A percentile compares a stretch with the other conserved stretches of the same genome.
These are phyloP conservation scores for Danaus chrysippus DNA, from an alignment of 2,888 invertebrate species.

Conservation along the genomic window DNA sequence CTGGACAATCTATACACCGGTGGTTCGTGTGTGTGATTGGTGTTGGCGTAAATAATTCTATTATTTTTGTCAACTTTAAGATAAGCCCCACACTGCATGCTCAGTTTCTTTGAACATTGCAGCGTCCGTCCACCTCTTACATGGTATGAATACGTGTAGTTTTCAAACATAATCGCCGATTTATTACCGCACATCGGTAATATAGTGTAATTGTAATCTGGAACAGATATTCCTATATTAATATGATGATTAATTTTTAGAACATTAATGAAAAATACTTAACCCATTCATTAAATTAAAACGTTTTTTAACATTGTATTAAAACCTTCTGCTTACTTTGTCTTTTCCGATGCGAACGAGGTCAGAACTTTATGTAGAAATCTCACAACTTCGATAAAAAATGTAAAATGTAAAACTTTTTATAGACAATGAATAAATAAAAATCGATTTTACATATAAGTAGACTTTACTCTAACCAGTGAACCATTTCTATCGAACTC, in stretches of 20 bases:
- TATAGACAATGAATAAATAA: not conserved
- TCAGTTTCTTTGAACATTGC: conserved; percentile 26
- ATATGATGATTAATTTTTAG: not conserved
- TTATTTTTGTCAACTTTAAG: conserved; percentile 28
- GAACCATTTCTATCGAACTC: conserved; percentile 28
- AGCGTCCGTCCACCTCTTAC: conserved; percentile 24
- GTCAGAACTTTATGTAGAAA: no score
- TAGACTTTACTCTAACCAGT: conserved; percentile 18
- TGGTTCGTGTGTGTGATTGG: conserved; percentile 41
- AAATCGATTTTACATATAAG: not conserved
- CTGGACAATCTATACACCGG: conserved; percentile 25
- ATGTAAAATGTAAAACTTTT: not conserved
- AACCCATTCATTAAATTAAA: no score
- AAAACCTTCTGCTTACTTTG: no score
- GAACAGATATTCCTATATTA: conserved; percentile 7
- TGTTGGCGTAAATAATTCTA: conserved; percentile 20
- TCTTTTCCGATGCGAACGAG: no score
- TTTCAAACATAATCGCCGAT: conserved; percentile 27
- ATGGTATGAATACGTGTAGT: conserved; percentile 36
- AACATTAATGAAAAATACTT: no score
- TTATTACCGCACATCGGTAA: conserved; percentile 22
- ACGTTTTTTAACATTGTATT: no score
- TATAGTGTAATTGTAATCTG: conserved; percentile 23
- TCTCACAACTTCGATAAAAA: no score
- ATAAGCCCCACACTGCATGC: conserved; percentile 31